A percentile compares a stretch with the other conserved stretches of the same genome.
These are phyloP conservation scores for Cryptoblepharus egeriae DNA, from an alignment of 2,797 vertebrate species.

Conservation along the genomic window DNA sequence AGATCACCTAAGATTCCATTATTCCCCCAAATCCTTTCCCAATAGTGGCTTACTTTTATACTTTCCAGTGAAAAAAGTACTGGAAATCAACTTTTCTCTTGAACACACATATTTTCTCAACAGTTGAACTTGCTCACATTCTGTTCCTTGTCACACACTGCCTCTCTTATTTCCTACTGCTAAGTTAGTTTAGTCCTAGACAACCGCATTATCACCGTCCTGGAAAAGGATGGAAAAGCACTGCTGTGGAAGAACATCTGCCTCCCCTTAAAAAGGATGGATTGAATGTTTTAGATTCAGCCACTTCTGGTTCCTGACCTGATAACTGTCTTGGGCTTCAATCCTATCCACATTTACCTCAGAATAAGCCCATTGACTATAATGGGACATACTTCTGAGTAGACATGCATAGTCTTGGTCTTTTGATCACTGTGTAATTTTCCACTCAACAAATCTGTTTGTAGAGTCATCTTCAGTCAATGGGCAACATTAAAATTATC, in stretches of 20 bases:
- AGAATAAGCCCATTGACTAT: too few species aligned
- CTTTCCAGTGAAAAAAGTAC: too few species aligned
- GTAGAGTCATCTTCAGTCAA: not conserved
- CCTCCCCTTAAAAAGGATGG: not conserved
- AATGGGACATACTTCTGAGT: too few species aligned
- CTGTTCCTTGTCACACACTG: not conserved
- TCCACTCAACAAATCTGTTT: not conserved
- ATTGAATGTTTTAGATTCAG: not conserved
- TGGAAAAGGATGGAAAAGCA: not conserved
- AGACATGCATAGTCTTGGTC: too few species aligned
- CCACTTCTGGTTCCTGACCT: not conserved
- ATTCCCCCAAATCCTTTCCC: too few species aligned
- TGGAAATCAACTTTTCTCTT: not conserved
- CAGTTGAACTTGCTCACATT: not conserved
- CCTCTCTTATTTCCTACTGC: not conserved
- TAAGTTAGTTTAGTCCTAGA: constrained; percentile 1
- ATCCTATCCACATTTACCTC: too few species aligned
- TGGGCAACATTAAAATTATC: not conserved
- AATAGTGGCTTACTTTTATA: too few species aligned
- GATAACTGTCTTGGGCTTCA: not conserved
- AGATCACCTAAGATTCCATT: too few species aligned
- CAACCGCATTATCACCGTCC: not conserved
- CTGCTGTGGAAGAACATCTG: not conserved
- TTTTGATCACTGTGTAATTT: not conserved
- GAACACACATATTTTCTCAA: not conserved